Percentiles rank a stretch among this genome's conserved stretches.
Evolutionary conservation across 2,113 vertebrate species (phyloP).

Genomic region (Ahaetulla prasina): DNA sequence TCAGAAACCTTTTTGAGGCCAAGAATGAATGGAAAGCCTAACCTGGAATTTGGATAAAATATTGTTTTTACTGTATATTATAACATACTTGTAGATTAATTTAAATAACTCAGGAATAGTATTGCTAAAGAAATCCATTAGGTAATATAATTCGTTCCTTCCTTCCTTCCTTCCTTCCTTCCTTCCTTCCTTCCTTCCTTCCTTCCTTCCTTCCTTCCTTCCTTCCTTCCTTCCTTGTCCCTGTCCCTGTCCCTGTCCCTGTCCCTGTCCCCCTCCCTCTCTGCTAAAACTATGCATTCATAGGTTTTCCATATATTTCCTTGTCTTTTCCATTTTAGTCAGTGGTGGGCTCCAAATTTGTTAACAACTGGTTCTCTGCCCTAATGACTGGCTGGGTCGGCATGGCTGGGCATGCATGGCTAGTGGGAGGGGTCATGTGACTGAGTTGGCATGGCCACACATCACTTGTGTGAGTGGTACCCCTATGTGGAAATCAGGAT

Average conservation of each 20-base stretch:
- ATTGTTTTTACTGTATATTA: slow-evolving; percentile 44
- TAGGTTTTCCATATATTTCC: slow-evolving; percentile 59
- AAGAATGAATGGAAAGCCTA: slow-evolving; percentile 43
- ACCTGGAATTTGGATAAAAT: slow-evolving; percentile 52
- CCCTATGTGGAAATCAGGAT: no score
- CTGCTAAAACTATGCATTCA: slow-evolving; percentile 63
- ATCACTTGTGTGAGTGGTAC: no score
- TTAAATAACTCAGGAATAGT: slow-evolving; percentile 57
- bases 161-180: background rate
- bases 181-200: background rate
- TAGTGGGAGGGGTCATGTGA: no score
- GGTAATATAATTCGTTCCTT: slow-evolving; percentile 29
- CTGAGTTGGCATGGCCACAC: no score
- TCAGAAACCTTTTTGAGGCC: slow-evolving; percentile 40
- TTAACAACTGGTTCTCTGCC: no score
- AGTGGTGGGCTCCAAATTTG: no score
- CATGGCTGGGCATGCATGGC: no score
- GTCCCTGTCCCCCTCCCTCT: slow-evolving; percentile 22
- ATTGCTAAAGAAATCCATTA: slow-evolving; percentile 57
- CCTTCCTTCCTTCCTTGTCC: no score
- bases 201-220: background rate
- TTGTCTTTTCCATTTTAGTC: slow-evolving; percentile 36
- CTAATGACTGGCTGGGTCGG: no score
- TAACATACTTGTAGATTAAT: slow-evolving; percentile 50
- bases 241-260: background rate